Evolutionary conservation across 2,797 vertebrate species (phyloP).

Genomic region (Enteromius treurensis): DNA sequence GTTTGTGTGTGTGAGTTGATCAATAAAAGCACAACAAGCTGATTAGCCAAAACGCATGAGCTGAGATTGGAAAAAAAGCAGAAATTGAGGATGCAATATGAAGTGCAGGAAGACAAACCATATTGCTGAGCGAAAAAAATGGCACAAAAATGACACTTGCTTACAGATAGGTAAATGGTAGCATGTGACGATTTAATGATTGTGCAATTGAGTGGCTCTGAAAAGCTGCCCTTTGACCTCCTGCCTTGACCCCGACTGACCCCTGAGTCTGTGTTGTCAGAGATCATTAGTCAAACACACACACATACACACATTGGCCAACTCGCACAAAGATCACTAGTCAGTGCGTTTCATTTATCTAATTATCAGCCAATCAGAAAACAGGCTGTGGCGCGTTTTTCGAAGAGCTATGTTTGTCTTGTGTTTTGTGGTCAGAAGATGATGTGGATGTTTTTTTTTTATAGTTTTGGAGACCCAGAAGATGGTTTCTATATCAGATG

Average conservation of each 20-base stretch:
- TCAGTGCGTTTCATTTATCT: constrained; percentile 44
- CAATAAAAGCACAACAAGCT: constrained; percentile 36
- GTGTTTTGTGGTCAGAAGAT: no score
- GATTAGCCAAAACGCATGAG: neutral
- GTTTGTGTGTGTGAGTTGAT: constrained; percentile 26
- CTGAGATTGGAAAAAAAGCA: neutral
- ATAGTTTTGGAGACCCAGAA: neutral
- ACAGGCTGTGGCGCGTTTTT: constrained; percentile 40
- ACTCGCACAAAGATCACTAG: constrained; percentile 38
- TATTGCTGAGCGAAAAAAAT: neutral
- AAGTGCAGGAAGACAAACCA: neutral
- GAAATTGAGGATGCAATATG: neutral
- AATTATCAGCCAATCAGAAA: constrained; percentile 50
- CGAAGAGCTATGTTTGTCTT: no score
- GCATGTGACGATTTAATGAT: constrained; percentile 73
- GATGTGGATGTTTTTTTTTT: neutral
- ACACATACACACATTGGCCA: constrained; percentile 32
- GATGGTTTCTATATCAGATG: neutral
- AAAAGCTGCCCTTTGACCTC: constrained; percentile 76
- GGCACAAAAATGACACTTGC: neutral
- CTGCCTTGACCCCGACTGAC: constrained; percentile 67
- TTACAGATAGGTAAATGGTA: constrained; percentile 24
- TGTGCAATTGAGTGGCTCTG: constrained; percentile 75
- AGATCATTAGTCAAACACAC: constrained; percentile 75
- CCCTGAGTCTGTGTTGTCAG: constrained; percentile 64